Conservation (phyloP, 30 jellyfish, hydroid and myxozoan species). For the Turritopsis rubra region DNA sequence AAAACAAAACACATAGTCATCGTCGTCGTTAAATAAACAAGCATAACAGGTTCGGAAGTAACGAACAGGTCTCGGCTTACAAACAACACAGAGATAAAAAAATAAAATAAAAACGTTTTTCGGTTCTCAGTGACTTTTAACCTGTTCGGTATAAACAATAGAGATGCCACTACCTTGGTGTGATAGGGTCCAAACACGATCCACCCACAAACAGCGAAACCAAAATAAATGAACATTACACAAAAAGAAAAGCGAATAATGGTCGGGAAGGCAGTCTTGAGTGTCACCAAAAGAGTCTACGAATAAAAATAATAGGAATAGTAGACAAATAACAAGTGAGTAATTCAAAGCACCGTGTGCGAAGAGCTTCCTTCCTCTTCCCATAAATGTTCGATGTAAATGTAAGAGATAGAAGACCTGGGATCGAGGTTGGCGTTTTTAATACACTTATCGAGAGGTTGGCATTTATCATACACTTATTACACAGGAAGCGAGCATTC, state of each 20-base stretch:
- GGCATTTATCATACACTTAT: too few species aligned
- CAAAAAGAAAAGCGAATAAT: constrained; percentile 72
- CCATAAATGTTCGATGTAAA: too few species aligned
- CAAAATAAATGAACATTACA: constrained; percentile 71
- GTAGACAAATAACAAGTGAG: not conserved
- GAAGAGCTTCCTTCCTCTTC: too few species aligned
- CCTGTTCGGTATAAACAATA: not conserved
- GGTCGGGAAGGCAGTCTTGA: constrained; percentile 81
- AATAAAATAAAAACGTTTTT: not conserved
- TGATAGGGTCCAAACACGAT: constrained; percentile 95
- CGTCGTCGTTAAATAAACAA: not conserved
- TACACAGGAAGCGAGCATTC: too few species aligned
- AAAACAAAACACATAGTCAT: constrained; percentile 3
- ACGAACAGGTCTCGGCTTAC: not conserved
- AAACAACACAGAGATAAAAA: too few species aligned
- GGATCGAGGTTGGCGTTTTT: too few species aligned
- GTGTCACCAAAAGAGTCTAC: constrained; percentile 65
- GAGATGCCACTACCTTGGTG: constrained; percentile 35
- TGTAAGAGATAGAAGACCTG: too few species aligned
- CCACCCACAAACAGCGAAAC: constrained; percentile 94
- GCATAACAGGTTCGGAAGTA: not conserved
- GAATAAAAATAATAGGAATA: not conserved
- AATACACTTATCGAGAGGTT: too few species aligned
- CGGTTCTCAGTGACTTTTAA: not conserved
- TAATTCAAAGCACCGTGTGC: too few species aligned